Evolutionary conservation across 2,113 vertebrate species (phyloP), one percentile per base, ranked within the genome.

Genomic region (Etheostoma cragini): DNA sequence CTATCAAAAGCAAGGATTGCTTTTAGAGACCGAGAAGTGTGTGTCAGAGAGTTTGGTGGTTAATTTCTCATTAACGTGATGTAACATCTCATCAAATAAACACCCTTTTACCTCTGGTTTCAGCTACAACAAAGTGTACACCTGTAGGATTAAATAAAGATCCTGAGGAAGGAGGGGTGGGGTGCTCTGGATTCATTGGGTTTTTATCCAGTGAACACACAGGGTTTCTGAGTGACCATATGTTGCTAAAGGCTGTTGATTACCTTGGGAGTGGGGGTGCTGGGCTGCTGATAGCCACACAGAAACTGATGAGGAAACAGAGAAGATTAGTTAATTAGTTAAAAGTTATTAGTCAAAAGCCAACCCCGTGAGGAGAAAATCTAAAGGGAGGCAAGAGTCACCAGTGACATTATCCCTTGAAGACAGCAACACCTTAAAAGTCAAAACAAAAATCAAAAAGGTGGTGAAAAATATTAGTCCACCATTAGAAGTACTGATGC

Each of bases 281-380:
- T 91, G 83, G 94, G 90, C 91, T 93, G 94, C 91, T 93, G 91
- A 94, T 95, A 95, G 78, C 94, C 94, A 91, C 94, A 95, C 49
- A 95, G 93, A 95, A 94, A 95, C 95, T 95, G 93, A 92, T 46
- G 89, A 86, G 38, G 53, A 65, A 61, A 76, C n/a, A 83, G 64
- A 83, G 57, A 42, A 11, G 38, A 42, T 42, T 42, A 42, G 38
- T 42, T 42, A 10, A 45, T 87, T 76, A 86, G 69, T 84, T 76
- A 60, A 73, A 83, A 66, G 45, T 58, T 42, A 45, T 87, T 76
- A 86, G 69, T 84, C 73, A 60, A 73, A 83, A 66, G 45, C 63
- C 47, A 30, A 73, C 60, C 50, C 35, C 14, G 19, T 19, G 74
- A 79, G 84, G 61, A 76, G 62, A 61, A 42, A 73, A 33, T 58